phyloP scores from a whole-genome alignment of 2,113 vertebrate species.

The Nansenia antarctica region DNA sequence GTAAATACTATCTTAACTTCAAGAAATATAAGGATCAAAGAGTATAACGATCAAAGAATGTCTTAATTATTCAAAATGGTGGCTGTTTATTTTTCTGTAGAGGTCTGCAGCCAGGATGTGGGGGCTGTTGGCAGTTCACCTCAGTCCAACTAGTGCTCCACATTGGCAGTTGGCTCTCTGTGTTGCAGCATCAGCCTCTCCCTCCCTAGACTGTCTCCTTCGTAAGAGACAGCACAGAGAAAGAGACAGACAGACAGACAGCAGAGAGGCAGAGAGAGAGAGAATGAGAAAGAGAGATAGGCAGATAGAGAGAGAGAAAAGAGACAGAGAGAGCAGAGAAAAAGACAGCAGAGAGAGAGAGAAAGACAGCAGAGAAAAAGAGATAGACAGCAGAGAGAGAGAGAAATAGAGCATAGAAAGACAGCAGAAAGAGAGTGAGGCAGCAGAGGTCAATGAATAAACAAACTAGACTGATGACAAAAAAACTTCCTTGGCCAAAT shows the following conservation, averaged over 20 bases:
- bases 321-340: too few relatives aligned
- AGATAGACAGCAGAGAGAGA: background rate
- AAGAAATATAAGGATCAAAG: too few relatives aligned
- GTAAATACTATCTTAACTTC: too few relatives aligned
- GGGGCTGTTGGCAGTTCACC: background rate
- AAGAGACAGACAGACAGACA: background rate
- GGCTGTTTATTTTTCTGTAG: background rate
- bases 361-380: background rate
- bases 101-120: too few relatives aligned
- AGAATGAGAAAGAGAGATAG: background rate
- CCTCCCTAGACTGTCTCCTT: background rate
- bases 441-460: too few relatives aligned
- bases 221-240: background rate
- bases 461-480: background rate
- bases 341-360: background rate
- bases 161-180: background rate
- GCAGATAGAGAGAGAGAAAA: too few relatives aligned
- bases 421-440: background rate
- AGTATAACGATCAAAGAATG: too few relatives aligned
- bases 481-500: constrained; percentile 13
- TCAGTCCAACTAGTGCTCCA: background rate
- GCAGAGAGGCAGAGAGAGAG: background rate
- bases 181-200: background rate
- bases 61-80: background rate
- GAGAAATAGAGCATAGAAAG: background rate